A percentile compares a stretch with the other conserved stretches of the same genome.
These are phyloP conservation scores for Alentia gelatinosa DNA, from an alignment of 2,888 invertebrate genomes.

Conservation along the genomic window DNA sequence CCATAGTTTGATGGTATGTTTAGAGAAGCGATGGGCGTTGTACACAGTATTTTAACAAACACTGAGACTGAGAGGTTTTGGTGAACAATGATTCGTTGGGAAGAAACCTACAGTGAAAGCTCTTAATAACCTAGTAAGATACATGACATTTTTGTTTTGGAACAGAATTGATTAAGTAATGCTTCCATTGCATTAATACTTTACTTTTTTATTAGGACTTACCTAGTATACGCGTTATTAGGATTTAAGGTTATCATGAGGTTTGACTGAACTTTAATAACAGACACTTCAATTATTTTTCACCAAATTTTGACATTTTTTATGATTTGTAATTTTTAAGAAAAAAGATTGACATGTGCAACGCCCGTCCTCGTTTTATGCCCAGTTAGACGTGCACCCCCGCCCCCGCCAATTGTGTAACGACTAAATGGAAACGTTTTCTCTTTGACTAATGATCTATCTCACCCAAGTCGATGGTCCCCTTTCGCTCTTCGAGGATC, in stretches of 20 bases:
- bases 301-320: background rate
- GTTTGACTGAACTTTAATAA: background rate
- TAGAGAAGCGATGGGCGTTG: background rate
- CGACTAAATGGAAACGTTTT: background rate
- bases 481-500: too few species aligned
- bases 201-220: background rate
- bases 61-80: too few species aligned
- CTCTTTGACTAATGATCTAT: too few species aligned
- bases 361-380: background rate
- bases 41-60: background rate
- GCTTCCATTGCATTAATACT: background rate
- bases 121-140: background rate
- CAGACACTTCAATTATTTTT: background rate
- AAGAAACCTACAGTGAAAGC: background rate
- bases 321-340: too few species aligned
- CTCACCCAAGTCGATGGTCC: too few species aligned
- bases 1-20: constrained; percentile 15
- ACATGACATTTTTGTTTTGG: background rate
- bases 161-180: background rate
- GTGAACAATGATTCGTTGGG: background rate
- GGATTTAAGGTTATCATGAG: background rate
- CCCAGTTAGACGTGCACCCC: background rate
- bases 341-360: background rate
- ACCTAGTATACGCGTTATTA: too few species aligned
- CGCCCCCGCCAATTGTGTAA: too few species aligned